Evolutionary conservation across 2,888 invertebrate species (phyloP).

Genomic region (Nomada fabriciana): DNA sequence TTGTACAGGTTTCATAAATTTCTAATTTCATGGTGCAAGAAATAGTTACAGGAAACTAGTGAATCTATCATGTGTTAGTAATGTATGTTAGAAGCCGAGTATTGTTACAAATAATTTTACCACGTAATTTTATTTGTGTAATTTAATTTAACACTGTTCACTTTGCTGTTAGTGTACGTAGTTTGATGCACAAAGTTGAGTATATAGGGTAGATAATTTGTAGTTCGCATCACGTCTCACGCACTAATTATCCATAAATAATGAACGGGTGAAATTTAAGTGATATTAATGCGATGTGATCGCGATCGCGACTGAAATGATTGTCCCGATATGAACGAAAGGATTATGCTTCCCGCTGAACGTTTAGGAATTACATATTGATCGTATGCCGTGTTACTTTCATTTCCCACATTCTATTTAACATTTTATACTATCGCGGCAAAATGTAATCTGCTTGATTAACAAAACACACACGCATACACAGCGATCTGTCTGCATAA

Average conservation of each 20-base stretch:
- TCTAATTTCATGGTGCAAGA: neutral
- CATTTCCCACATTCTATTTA: slow-evolving; percentile 1
- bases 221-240: neutral
- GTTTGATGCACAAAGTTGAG: too few species aligned
- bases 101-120: too few species aligned
- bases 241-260: neutral
- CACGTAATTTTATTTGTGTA: too few species aligned
- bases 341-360: slow-evolving; percentile 3
- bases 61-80: neutral
- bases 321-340: slow-evolving; percentile 28
- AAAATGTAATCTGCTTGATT: neutral
- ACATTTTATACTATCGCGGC: neutral
- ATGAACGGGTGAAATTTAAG: neutral
- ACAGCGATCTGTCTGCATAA: neutral
- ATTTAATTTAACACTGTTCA: too few species aligned
- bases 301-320: slow-evolving; percentile 18
- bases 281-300: neutral
- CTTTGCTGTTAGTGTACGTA: too few species aligned
- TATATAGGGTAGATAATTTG: too few species aligned
- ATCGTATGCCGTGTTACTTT: slow-evolving; percentile 34
- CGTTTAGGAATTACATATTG: slow-evolving; percentile 34
- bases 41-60: neutral
- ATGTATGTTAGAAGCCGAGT: too few species aligned
- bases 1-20: slow-evolving; percentile 9
- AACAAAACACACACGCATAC: neutral